phyloP scores from a whole-genome alignment of 2,888 invertebrate species.

The Gordius sp. region DNA sequence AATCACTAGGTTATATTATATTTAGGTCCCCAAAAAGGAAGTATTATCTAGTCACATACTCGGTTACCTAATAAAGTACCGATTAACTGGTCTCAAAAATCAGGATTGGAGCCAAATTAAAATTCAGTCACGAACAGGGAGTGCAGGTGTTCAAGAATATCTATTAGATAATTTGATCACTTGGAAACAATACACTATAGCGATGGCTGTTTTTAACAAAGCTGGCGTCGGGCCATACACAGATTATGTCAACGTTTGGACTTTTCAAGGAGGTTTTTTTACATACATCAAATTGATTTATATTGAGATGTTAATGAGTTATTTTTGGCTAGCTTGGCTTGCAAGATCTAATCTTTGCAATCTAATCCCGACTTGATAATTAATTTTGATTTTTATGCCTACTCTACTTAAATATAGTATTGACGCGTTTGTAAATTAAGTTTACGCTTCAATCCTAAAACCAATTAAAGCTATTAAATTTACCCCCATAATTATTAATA shows the following conservation, averaged over 20 bases:
- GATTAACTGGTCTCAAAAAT: slow-evolving; percentile 56
- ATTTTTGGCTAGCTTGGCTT: too few relatives aligned
- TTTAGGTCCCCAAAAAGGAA: slow-evolving; percentile 61
- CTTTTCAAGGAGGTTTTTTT: slow-evolving; percentile 54
- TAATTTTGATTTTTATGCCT: too few relatives aligned
- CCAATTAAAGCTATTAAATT: too few relatives aligned
- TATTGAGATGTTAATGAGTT: too few relatives aligned
- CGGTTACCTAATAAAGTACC: slow-evolving; percentile 69
- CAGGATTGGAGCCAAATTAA: slow-evolving; percentile 68
- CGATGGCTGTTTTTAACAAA: slow-evolving; percentile 83
- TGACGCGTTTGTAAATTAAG: too few relatives aligned
- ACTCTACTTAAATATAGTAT: too few relatives aligned
- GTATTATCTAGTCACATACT: slow-evolving; percentile 76
- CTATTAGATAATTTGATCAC: slow-evolving; percentile 72
- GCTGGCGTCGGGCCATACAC: slow-evolving; percentile 79
- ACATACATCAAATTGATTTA: too few relatives aligned
- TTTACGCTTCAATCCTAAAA: too few relatives aligned
- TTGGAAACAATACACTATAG: slow-evolving; percentile 85
- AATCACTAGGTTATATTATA: neutral
- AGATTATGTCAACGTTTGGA: slow-evolving; percentile 65
- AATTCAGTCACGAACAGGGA: slow-evolving; percentile 37
- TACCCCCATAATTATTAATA: too few relatives aligned
- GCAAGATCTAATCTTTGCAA: too few relatives aligned
- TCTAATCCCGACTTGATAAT: too few relatives aligned
- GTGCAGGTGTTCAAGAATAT: slow-evolving; percentile 38